Conservation (phyloP, 2,888 invertebrate species). For the Caenorhabditis panamensis region DNA sequence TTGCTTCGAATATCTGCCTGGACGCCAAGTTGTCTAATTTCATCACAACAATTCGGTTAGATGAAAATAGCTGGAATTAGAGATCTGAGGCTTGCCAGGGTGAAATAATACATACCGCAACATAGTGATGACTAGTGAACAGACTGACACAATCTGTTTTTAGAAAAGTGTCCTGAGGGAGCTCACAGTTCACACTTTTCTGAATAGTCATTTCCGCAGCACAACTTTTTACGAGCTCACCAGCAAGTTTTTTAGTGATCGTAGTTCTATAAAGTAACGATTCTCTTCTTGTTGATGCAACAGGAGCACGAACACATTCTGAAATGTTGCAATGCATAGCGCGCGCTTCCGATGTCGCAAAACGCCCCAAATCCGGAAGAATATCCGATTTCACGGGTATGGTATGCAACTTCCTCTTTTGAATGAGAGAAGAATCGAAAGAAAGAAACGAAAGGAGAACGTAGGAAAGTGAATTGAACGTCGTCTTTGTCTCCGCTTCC, state of each 20-base stretch:
- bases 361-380: background rate
- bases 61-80: conserved; percentile 27
- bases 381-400: conserved; percentile 3
- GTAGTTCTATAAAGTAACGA: conserved; percentile 56
- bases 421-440: background rate
- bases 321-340: conserved; percentile 25
- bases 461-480: conserved; percentile 21
- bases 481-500: conserved; percentile 12
- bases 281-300: conserved; percentile 38
- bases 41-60: conserved; percentile 11
- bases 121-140: conserved; percentile 38
- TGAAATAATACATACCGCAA: conserved; percentile 44
- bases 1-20: background rate
- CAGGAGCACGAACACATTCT: conserved; percentile 65
- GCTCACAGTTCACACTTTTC: conserved; percentile 52
- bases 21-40: conserved; percentile 35
- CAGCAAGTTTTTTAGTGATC: conserved; percentile 64
- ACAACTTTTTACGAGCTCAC: conserved; percentile 25
- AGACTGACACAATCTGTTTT: conserved; percentile 23
- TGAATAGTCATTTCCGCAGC: conserved; percentile 11
- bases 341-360: background rate
- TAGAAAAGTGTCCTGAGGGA: conserved; percentile 2
- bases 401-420: conserved; percentile 3
- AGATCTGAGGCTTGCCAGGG: no score
- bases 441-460: background rate